Base-by-base conservation (phyloP, 2,113 vertebrate genomes). In the Tylochromis polylepis region DNA sequence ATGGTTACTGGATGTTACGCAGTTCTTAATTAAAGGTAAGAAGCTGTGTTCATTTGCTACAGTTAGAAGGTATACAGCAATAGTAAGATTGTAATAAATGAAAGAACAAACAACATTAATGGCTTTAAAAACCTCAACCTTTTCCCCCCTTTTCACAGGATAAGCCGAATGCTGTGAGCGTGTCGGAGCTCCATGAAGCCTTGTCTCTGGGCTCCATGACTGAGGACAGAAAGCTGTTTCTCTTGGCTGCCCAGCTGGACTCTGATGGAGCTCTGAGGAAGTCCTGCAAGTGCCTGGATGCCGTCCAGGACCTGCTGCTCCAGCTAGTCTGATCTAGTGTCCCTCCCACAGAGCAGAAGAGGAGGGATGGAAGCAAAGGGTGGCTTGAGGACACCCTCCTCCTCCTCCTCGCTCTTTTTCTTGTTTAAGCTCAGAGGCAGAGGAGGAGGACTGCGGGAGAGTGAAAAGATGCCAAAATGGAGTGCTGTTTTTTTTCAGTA, bases 211-310 rank as follows among this genome's bases (percentile, higher is more conserved):
- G 94, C 65, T 85, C 84, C 0, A 3, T 97, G 57, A 41, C 85
- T 0, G 82, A 78, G 22, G 95, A 97, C 43, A 95, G 97, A 78
- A 95, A 97, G 80, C 70, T 98, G 82, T 97, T 97, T 91, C 89
- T 98, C 38, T 70, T 98, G 87, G 97, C 96, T 1, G 95, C 97
- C 56, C 97, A 97, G 85, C 93, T 97, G 1, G 96, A 94, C 22
- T 95, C 95, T 3, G 94, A 94, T 2, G 95, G 93, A 3, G 56
- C 82, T n/a, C 87, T 92, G 38, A 90, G 82, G 72, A 91, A 58
- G 85, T 88, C 94, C 4, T 84, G 90, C 82, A 90, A 90, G 16
- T 94, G 96, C 5, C 94, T 97, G 41, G 95, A 97, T 85, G 95
- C 86, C 2, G 92, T 98, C 91, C 97, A 96, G 94, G 97, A 92